These are phyloP conservation scores for Teinopalpus imperialis DNA, from an alignment of 2,888 invertebrate species.

Conservation along the genomic window DNA sequence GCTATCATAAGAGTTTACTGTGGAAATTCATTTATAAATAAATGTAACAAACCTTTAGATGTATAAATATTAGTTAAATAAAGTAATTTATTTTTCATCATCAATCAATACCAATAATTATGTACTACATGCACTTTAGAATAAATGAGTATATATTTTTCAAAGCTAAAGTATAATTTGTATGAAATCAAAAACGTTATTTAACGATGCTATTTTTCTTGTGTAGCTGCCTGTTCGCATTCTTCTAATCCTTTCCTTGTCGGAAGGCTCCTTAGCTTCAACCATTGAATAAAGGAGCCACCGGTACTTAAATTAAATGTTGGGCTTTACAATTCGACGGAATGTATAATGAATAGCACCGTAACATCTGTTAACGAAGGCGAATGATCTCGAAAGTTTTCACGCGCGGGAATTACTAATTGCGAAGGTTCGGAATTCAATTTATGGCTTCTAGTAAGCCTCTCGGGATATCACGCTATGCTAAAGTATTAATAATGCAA, in stretches of 20 bases:
- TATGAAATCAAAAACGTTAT: too few relatives aligned
- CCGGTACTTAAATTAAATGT: constrained; percentile 80
- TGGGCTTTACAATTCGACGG: constrained; percentile 80
- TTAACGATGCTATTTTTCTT: too few relatives aligned
- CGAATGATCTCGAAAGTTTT: constrained; percentile 82
- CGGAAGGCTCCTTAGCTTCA: constrained; percentile 61
- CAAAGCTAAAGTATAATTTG: too few relatives aligned
- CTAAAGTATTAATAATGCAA: constrained; percentile 81
- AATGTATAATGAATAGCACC: constrained; percentile 82
- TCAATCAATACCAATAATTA: too few relatives aligned
- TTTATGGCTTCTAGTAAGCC: constrained; percentile 80
- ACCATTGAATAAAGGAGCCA: constrained; percentile 74
- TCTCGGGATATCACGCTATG: constrained; percentile 76
- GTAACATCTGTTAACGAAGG: constrained; percentile 83
- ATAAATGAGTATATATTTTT: not conserved
- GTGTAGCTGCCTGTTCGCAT: too few relatives aligned
- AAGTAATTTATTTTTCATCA: too few relatives aligned
- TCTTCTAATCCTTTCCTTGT: constrained; percentile 59
- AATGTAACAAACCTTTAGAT: too few relatives aligned
- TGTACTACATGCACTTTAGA: not conserved
- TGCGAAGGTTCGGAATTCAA: constrained; percentile 81
- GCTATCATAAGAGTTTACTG: constrained; percentile 29
- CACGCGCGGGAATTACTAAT: constrained; percentile 82
- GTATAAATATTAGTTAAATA: too few relatives aligned
- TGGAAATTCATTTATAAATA: too few relatives aligned